Percentiles rank a stretch among this genome's conserved stretches.
phyloP scores from a whole-genome alignment of 2,113 vertebrate species.

The Urocolius indicus region DNA sequence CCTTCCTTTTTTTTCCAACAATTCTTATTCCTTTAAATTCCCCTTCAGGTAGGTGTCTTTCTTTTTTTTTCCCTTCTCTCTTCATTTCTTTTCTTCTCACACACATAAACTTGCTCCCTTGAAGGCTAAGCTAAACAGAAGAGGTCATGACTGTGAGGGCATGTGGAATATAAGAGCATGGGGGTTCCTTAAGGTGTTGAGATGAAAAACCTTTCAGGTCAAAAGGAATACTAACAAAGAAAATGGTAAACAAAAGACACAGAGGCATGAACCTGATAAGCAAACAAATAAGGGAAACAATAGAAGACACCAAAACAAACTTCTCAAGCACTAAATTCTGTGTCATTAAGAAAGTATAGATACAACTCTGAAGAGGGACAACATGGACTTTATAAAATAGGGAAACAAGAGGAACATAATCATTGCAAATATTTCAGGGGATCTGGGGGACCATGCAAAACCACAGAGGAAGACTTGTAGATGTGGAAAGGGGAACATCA shows the following conservation, averaged over 20 bases:
- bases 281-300: background rate
- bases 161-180: background rate
- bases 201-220: background rate
- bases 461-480: background rate
- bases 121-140: background rate
- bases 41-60: background rate
- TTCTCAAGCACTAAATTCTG: background rate
- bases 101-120: background rate
- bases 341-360: background rate
- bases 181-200: background rate
- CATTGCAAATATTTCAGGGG: background rate
- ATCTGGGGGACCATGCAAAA: fast-evolving
- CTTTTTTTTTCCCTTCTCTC: background rate
- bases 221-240: background rate
- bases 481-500: background rate
- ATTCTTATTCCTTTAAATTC: background rate
- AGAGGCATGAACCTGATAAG: background rate
- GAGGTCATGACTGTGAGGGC: background rate
- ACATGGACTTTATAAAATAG: background rate
- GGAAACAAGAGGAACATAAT: background rate
- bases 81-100: background rate
- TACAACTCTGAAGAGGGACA: background rate
- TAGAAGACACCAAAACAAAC: background rate
- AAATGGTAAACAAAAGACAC: background rate
- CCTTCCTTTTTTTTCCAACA: background rate